Evolutionary conservation across 2,113 vertebrate species (phyloP), one percentile per base, ranked within the genome.

Genomic region (Python bivittatus): DNA sequence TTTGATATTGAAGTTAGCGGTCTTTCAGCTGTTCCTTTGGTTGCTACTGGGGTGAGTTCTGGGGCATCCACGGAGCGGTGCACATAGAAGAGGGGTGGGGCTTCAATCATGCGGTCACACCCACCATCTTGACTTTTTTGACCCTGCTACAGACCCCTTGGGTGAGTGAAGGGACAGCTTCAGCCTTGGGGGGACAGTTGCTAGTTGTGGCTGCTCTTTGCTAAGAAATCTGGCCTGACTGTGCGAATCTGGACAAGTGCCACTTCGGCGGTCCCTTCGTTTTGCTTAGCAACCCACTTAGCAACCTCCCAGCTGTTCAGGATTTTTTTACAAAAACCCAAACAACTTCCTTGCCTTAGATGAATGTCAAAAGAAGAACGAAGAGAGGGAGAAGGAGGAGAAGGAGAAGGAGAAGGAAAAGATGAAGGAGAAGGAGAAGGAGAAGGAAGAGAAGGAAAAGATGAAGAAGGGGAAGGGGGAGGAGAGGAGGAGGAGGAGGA

Each of bases 221-320:
- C 54, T 0, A 27, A 60, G 38, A 38, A 90, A 84, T n/a, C 89
- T 3, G 3, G 52, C 10, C 53, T 3, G 1, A 52, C 54, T 11
- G 15, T 22, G 22, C n/a, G 9, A 54, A 44, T 60, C 33, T 42
- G 42, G 48, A 27, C 48, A 56, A 48, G 25, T 8, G 88, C 64
- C 68, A 53, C 64, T 79, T 90, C 29, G n/a, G 23, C 10, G 8
- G n/a, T 64, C 23, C 56, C n/a, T 79, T 20, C 58, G 38, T 83
- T 79, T 85, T 23, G 57, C 90, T n/a, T 91, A 91, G 90, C 90
- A 91, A 91, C 83, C n/a, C 6, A 6, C 90, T 86, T 91, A 85
- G 90, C 90, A 91, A 91, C 90, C 42, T 44, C 17, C 83, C 90
- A 91, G 90, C 90, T 86, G 83, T 91, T 91, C 56, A 15, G 83